phyloP scores from a whole-genome alignment of 2,888 invertebrate genomes.

The Ligdia adustata region DNA sequence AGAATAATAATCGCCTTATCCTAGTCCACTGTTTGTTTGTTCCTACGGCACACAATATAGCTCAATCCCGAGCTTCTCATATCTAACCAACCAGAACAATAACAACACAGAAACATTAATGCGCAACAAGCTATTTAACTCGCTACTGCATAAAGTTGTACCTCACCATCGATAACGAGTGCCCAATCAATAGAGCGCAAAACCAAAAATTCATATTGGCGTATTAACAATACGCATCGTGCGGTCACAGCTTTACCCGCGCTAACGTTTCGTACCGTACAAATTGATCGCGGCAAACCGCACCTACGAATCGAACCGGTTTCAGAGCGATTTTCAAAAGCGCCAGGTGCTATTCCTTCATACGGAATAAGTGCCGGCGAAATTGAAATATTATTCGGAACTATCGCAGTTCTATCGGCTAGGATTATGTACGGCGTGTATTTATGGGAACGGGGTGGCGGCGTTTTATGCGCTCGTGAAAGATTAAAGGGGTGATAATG shows the following conservation, averaged over 20 bases:
- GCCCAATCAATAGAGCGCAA: conserved; percentile 2
- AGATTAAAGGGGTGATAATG: not conserved
- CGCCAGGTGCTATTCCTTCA: conserved; percentile 49
- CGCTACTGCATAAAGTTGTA: not conserved
- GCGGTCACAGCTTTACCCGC: conserved; percentile 20
- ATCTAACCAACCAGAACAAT: too few species aligned
- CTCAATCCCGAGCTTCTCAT: too few species aligned
- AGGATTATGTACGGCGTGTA: conserved; percentile 44
- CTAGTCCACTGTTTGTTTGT: too few species aligned
- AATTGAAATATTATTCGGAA: conserved; percentile 65
- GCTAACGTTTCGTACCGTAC: conserved; percentile 19
- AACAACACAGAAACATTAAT: too few species aligned
- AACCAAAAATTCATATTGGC: conserved; percentile 7
- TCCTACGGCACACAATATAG: too few species aligned
- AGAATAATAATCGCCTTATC: too few species aligned
- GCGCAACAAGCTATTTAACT: not conserved
- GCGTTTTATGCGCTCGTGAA: conserved; percentile 13
- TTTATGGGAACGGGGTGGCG: conserved; percentile 16
- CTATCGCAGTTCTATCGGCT: conserved; percentile 51
- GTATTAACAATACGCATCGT: conserved; percentile 18
- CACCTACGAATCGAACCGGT: conserved; percentile 28
- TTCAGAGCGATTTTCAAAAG: conserved; percentile 47
- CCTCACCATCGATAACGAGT: not conserved
- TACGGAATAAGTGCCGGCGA: conserved; percentile 51
- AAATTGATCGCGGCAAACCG: conserved; percentile 47